phyloP scores from a whole-genome alignment of 2,888 invertebrate genomes.

The Blastobasis lacticolella region DNA sequence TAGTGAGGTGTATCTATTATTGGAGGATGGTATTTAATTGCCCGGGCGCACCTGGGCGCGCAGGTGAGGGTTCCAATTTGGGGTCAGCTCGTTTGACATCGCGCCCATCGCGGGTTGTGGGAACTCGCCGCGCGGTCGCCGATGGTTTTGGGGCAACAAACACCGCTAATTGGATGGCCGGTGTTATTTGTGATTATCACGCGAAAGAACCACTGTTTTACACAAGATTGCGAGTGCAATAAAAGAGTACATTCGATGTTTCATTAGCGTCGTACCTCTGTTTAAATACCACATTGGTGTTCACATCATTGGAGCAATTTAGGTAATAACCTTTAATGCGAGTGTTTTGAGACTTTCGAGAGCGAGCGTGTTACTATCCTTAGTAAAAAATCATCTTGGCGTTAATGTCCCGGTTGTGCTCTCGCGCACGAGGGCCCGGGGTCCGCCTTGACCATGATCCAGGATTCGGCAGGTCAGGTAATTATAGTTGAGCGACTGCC shows the following conservation, averaged over 20 bases:
- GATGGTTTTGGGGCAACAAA: conserved; percentile 14
- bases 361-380: too few relatives aligned
- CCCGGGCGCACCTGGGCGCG: conserved; percentile 60
- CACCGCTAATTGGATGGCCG: conserved; percentile 17
- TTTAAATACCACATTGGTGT: too few relatives aligned
- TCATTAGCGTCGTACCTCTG: not conserved
- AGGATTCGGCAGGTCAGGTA: too few relatives aligned
- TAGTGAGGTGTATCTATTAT: conserved; percentile 48
- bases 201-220: not conserved
- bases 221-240: not conserved
- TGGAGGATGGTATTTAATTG: conserved; percentile 62
- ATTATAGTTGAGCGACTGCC: too few relatives aligned
- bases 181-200: conserved; percentile 13
- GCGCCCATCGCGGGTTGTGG: conserved; percentile 32
- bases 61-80: conserved; percentile 62
- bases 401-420: too few relatives aligned
- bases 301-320: too few relatives aligned
- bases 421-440: too few relatives aligned
- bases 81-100: conserved; percentile 50
- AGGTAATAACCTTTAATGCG: too few relatives aligned
- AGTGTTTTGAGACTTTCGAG: too few relatives aligned
- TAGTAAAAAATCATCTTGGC: too few relatives aligned
- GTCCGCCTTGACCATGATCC: too few relatives aligned
- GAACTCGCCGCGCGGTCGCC: conserved; percentile 30
- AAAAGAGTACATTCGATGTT: not conserved